Percentiles rank a stretch among this genome's conserved stretches.
These are phyloP conservation scores for Drosophila pallidifrons DNA, from an alignment of 1,140 invertebrate species.

Conservation along the genomic window DNA sequence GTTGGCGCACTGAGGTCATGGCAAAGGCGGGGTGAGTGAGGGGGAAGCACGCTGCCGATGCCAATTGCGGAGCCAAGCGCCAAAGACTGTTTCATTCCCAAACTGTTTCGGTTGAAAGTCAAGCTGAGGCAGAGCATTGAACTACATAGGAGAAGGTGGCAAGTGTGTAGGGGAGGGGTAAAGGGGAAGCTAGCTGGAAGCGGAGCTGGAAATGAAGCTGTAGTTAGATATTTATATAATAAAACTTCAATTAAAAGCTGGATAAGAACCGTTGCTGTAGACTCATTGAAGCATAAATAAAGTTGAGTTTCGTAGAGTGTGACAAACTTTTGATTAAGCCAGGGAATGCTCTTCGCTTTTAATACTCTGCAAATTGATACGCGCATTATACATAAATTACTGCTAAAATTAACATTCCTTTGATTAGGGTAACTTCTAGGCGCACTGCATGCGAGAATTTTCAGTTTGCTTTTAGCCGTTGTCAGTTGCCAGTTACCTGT, in stretches of 20 bases:
- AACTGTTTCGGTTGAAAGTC: constrained; percentile 54
- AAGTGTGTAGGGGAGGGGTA: neutral
- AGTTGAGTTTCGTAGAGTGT: constrained; percentile 5
- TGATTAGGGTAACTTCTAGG: neutral
- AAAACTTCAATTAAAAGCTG: constrained; percentile 6
- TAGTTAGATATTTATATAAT: constrained; percentile 14
- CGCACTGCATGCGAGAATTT: neutral
- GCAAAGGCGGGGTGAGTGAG: constrained; percentile 17
- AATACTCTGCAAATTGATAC: too few species aligned
- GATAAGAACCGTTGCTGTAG: neutral
- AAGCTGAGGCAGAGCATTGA: constrained; percentile 5
- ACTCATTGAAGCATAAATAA: neutral
- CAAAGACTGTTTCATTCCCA: constrained; percentile 70
- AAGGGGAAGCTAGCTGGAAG: too few species aligned
- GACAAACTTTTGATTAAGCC: neutral
- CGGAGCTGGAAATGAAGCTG: neutral
- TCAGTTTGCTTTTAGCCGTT: neutral
- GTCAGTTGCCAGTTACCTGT: neutral
- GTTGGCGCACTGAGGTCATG: constrained; percentile 57
- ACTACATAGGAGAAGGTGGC: constrained; percentile 18
- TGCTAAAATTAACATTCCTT: neutral
- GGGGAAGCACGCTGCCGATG: constrained; percentile 15
- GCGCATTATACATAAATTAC: neutral
- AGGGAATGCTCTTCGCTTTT: neutral
- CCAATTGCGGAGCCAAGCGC: constrained; percentile 18